Percentiles rank a stretch among this genome's conserved stretches.
Evolutionary conservation across 2,888 invertebrate species (phyloP).

Genomic region (Eristalinus aeneus): DNA sequence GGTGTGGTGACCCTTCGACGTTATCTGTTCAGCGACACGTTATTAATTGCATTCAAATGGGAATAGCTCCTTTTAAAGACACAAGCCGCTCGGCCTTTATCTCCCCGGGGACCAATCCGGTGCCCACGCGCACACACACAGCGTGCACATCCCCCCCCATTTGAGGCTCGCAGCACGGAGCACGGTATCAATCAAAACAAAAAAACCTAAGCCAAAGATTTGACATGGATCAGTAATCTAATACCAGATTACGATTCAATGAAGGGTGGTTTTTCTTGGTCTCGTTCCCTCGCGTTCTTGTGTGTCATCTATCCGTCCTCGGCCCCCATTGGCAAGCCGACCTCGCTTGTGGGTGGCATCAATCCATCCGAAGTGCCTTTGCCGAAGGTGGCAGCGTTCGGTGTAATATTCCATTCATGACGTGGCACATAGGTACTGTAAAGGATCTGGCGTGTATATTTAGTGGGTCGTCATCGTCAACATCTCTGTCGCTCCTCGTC

Average conservation of each 20-base stretch:
- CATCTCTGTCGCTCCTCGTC: slow-evolving; percentile 60
- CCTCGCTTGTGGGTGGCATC: slow-evolving; percentile 54
- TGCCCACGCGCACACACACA: slow-evolving; percentile 26
- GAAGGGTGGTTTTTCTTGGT: slow-evolving; percentile 69
- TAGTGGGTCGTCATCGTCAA: slow-evolving; percentile 68
- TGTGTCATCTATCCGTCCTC: background rate
- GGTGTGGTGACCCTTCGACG: background rate
- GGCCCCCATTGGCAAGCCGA: background rate
- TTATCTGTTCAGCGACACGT: slow-evolving; percentile 44
- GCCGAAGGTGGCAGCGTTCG: slow-evolving; percentile 60
- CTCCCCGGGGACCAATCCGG: slow-evolving; percentile 48
- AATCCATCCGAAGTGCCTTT: slow-evolving; percentile 40
- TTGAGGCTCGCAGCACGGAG: background rate
- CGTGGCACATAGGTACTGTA: slow-evolving; percentile 70
- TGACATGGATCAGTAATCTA: slow-evolving; percentile 81
- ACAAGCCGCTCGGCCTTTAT: slow-evolving; percentile 42
- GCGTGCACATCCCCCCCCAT: slow-evolving; percentile 9
- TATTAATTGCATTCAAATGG: slow-evolving; percentile 59
- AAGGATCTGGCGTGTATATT: slow-evolving; percentile 65
- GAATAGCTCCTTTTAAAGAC: slow-evolving; percentile 45
- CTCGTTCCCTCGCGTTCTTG: background rate
- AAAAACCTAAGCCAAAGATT: slow-evolving; percentile 79
- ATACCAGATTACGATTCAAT: slow-evolving; percentile 81
- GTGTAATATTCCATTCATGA: slow-evolving; percentile 70
- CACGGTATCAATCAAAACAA: slow-evolving; percentile 67